phyloP scores from a whole-genome alignment of 2,113 vertebrate species.

The Oplegnathus fasciatus region DNA sequence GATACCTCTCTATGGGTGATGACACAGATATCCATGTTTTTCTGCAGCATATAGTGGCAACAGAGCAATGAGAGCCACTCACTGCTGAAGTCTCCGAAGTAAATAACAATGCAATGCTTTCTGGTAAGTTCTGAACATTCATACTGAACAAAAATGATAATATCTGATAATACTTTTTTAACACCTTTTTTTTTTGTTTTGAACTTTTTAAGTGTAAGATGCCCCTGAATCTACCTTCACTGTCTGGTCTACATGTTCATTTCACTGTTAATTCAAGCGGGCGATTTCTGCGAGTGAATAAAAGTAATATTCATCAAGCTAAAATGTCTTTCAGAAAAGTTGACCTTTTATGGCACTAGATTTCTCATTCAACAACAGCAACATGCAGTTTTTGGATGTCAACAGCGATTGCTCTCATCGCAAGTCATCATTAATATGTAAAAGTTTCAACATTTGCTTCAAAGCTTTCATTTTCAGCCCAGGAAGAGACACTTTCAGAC shows the following conservation, averaged over 20 bases:
- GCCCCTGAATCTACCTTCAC: constrained; percentile 8
- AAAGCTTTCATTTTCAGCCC: constrained; percentile 41
- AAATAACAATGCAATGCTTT: not conserved
- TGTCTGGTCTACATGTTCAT: constrained; percentile 40
- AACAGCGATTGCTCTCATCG: constrained; percentile 28
- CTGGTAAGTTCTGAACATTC: not conserved
- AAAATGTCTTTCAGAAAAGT: constrained; percentile 7
- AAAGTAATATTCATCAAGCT: constrained; percentile 14
- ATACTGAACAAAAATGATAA: not conserved
- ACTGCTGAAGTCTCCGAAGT: not conserved
- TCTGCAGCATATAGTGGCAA: not conserved
- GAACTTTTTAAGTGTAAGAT: not conserved
- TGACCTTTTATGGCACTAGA: constrained; percentile 10
- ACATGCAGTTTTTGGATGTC: constrained; percentile 2
- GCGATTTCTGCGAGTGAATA: constrained; percentile 6
- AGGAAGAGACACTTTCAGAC: constrained; percentile 21
- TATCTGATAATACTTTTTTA: not conserved
- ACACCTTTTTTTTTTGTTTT: too few relatives aligned
- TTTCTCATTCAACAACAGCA: constrained; percentile 20
- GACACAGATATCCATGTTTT: not conserved
- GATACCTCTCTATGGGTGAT: not conserved
- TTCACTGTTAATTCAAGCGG: not conserved
- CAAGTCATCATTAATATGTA: constrained; percentile 43
- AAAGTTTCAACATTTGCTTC: constrained; percentile 24
- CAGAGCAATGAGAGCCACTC: not conserved